Evolutionary conservation across 2,797 vertebrate species (phyloP).

Genomic region (Ambastaia sidthimunki): DNA sequence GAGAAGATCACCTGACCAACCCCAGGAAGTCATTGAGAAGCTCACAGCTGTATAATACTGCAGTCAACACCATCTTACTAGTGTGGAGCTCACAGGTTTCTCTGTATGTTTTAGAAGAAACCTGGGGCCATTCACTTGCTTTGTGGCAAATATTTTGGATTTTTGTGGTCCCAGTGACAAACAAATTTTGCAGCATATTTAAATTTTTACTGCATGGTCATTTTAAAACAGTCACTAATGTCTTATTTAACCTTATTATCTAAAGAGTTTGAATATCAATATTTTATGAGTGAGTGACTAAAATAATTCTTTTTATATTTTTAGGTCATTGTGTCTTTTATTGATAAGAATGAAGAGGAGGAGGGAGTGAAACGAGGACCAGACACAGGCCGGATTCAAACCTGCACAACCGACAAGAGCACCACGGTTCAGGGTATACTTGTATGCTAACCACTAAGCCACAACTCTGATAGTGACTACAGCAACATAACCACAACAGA

Average conservation of each 20-base stretch:
- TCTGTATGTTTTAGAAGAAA: background rate
- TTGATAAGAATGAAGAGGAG: background rate
- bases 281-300: background rate
- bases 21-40: background rate
- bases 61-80: background rate
- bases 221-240: too few species aligned
- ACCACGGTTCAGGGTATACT: background rate
- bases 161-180: background rate
- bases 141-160: background rate
- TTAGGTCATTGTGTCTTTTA: background rate
- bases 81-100: background rate
- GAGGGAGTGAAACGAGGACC: background rate
- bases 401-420: background rate
- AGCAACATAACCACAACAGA: background rate
- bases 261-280: background rate
- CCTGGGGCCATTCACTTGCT: background rate
- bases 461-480: background rate
- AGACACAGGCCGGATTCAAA: background rate
- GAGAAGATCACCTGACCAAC: conserved; percentile 3
- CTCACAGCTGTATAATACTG: background rate
- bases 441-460: background rate
- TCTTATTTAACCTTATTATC: background rate
- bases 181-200: background rate
- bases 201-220: too few species aligned
- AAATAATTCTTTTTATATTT: background rate